Evolutionary conservation across 2,888 invertebrate genomes (phyloP).

Genomic region (Lobophora halterata): DNA sequence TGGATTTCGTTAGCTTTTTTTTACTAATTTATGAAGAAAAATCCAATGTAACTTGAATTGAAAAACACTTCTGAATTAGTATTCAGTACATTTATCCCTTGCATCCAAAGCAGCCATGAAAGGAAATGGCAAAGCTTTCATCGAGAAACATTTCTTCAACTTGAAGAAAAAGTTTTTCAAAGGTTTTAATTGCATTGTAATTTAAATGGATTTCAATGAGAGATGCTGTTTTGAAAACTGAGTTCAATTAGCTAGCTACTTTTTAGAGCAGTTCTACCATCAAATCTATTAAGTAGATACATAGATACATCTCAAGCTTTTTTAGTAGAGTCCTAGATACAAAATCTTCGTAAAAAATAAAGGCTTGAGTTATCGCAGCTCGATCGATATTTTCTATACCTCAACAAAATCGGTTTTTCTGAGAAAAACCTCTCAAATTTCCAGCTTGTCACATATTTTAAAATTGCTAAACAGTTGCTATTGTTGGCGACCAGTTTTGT

Average conservation of each 20-base stretch:
- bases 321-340: too few species aligned
- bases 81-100: conserved; percentile 55
- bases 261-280: too few species aligned
- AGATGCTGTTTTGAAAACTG: conserved; percentile 10
- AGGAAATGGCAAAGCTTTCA: conserved; percentile 41
- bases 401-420: too few species aligned
- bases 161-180: conserved; percentile 25
- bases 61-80: conserved; percentile 45
- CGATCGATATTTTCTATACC: too few species aligned
- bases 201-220: conserved; percentile 14
- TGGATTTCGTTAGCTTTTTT: neutral
- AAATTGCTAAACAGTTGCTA: conserved; percentile 39
- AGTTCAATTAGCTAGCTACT: too few species aligned
- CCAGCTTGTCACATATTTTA: conserved; percentile 22
- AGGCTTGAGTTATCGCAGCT: too few species aligned
- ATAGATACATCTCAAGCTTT: too few species aligned
- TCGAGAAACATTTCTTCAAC: conserved; percentile 55
- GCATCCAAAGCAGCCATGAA: conserved; percentile 57
- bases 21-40: neutral
- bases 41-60: conserved; percentile 36
- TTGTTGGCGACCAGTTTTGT: conserved; percentile 49
- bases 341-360: too few species aligned
- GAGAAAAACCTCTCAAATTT: conserved; percentile 22
- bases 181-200: conserved; percentile 29
- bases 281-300: too few species aligned